Percentiles rank a stretch among this genome's conserved stretches.
Conservation (phyloP, 2,888 invertebrate species). For the Drosophila atroscutellata region DNA sequence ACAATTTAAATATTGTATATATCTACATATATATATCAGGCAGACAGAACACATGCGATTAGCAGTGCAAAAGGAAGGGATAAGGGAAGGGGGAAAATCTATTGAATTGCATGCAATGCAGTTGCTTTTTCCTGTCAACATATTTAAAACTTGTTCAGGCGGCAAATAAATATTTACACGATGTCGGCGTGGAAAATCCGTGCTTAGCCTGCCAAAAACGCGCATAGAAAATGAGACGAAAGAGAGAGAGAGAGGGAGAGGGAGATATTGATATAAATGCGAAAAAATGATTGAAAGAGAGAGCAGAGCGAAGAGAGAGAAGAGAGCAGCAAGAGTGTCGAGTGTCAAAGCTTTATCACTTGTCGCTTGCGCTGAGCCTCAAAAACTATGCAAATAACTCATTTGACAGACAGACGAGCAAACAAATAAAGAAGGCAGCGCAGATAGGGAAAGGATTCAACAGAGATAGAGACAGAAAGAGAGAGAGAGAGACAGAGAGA, state of each 20-base stretch:
- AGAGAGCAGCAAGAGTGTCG: background rate
- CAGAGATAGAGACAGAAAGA: background rate
- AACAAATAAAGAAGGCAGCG: conserved; percentile 30
- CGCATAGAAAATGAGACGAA: conserved; percentile 46
- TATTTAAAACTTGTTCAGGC: conserved; percentile 79
- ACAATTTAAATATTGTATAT: conserved; percentile 14
- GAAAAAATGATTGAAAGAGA: conserved; percentile 8
- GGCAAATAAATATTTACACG: conserved; percentile 75
- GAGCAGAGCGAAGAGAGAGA: background rate
- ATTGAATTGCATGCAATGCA: conserved; percentile 43
- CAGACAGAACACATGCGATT: conserved; percentile 40
- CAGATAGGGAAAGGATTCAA: background rate
- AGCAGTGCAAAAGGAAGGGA: conserved; percentile 16
- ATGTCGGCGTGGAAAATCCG: conserved; percentile 61
- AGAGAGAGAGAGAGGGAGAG: background rate
- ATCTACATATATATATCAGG: conserved; percentile 5
- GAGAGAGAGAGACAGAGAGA: conserved; percentile 9
- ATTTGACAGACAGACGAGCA: conserved; percentile 73
- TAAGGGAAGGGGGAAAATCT: conserved; percentile 9
- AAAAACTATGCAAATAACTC: conserved; percentile 82
- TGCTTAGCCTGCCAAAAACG: conserved; percentile 69
- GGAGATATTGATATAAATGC: conserved; percentile 1
- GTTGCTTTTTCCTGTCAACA: conserved; percentile 48
- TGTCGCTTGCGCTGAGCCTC: conserved; percentile 58
- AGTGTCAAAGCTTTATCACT: conserved; percentile 50